These are phyloP conservation scores for Cyrtorhinus lividipennis DNA, from an alignment of 1,140 invertebrate genomes.

Conservation along the genomic window DNA sequence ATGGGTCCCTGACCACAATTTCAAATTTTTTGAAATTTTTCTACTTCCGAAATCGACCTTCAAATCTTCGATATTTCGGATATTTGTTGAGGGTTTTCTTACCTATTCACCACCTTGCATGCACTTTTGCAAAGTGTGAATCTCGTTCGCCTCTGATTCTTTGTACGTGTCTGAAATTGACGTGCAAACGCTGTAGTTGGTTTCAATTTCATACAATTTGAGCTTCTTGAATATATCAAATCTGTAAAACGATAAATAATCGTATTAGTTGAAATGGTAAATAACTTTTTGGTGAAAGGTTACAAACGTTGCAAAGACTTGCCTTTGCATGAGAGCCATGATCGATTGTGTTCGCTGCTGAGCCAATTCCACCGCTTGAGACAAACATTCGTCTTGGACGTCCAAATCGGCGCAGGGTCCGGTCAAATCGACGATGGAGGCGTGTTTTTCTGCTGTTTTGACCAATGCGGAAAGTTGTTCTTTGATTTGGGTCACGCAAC, in stretches of 20 bases:
- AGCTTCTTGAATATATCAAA: slow-evolving; percentile 1
- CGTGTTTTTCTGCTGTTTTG: neutral
- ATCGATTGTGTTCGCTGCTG: neutral
- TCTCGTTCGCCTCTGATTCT: neutral
- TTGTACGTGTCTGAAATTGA: neutral
- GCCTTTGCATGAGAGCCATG: neutral
- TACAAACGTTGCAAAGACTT: too few relatives aligned
- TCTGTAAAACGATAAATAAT: too few relatives aligned
- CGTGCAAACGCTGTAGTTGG: neutral
- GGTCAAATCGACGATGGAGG: neutral
- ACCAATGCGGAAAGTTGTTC: neutral
- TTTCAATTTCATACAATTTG: neutral
- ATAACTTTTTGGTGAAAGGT: too few relatives aligned
- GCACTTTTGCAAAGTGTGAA: neutral
- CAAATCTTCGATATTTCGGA: too few relatives aligned
- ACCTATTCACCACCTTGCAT: neutral
- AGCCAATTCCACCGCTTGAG: neutral
- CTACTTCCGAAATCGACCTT: too few relatives aligned
- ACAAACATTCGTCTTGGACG: neutral
- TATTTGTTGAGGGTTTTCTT: too few relatives aligned
- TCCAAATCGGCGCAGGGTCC: neutral
- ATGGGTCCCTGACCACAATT: too few relatives aligned
- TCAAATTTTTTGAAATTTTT: too few relatives aligned
- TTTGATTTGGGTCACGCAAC: neutral
- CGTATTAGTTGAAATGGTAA: too few relatives aligned